phyloP scores from a whole-genome alignment of 2,797 vertebrate species.

The Jordanella pulchra region DNA sequence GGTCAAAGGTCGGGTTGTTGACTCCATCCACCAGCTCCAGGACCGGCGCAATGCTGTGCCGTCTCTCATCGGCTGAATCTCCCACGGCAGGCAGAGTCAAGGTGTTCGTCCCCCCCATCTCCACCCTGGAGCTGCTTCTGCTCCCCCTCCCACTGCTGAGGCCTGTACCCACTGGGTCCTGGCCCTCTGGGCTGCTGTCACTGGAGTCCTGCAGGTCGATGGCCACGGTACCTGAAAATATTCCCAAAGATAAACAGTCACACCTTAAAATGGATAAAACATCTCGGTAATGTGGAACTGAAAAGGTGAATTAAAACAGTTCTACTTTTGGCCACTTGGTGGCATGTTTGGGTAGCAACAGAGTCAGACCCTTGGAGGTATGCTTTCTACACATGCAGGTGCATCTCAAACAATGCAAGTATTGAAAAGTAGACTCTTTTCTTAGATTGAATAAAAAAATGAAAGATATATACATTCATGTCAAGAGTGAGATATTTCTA shows the following conservation, averaged over 20 bases:
- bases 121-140: conserved; percentile 71
- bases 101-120: conserved; percentile 75
- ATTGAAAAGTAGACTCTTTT: background rate
- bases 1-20: conserved; percentile 80
- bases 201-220: conserved; percentile 86
- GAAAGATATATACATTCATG: background rate
- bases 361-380: conserved; percentile 39
- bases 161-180: conserved; percentile 55
- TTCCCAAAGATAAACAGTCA: background rate
- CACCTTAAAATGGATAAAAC: background rate
- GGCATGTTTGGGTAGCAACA: conserved; percentile 54
- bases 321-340: conserved; percentile 55
- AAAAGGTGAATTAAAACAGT: conserved; percentile 3
- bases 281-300: background rate
- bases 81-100: conserved; percentile 75
- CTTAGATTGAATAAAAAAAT: background rate
- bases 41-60: conserved; percentile 85
- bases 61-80: conserved; percentile 74
- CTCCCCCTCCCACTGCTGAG: conserved; percentile 60
- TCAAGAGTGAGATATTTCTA: background rate
- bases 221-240: conserved; percentile 81
- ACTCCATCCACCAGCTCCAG: conserved; percentile 84
- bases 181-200: conserved; percentile 82
- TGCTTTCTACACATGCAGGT: background rate
- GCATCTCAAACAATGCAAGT: background rate